These are phyloP conservation scores for Varanus komodoensis DNA, from an alignment of 2,113 vertebrate genomes.

Conservation along the genomic window DNA sequence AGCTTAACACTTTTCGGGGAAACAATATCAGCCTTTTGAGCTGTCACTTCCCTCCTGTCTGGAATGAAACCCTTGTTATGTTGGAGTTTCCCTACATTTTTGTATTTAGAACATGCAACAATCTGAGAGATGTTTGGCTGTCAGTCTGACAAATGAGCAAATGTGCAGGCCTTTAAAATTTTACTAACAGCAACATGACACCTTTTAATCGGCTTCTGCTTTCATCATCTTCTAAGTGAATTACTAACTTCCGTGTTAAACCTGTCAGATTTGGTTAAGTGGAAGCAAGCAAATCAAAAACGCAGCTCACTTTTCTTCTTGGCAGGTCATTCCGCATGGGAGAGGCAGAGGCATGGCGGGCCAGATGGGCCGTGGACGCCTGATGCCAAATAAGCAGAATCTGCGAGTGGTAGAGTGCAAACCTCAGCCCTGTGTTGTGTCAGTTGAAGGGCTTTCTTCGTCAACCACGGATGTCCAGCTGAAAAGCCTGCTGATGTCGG, in stretches of 20 bases:
- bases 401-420: slow-evolving; percentile 84
- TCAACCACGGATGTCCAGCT: slow-evolving; percentile 94
- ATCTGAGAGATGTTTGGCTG: slow-evolving; percentile 21
- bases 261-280: slow-evolving; percentile 22
- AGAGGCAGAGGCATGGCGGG: slow-evolving; percentile 85
- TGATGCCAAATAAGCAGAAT: slow-evolving; percentile 86
- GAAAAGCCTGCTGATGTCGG: slow-evolving; percentile 92
- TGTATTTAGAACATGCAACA: not conserved
- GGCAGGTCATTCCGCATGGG: slow-evolving; percentile 89
- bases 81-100: not conserved
- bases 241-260: not conserved
- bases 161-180: slow-evolving; percentile 32
- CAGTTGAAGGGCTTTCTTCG: slow-evolving; percentile 95
- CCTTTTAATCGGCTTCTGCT: not conserved
- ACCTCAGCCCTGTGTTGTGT: slow-evolving; percentile 87
- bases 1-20: not conserved
- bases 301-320: slow-evolving; percentile 63
- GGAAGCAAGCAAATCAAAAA: slow-evolving; percentile 69
- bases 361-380: slow-evolving; percentile 84
- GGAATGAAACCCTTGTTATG: not conserved
- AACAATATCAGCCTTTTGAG: not conserved
- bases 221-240: slow-evolving; percentile 46
- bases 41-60: not conserved
- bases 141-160: slow-evolving; percentile 26
- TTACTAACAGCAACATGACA: slow-evolving; percentile 41